Evolutionary conservation across 2,888 invertebrate species (phyloP).

Genomic region (Sarcophaga variegata): DNA sequence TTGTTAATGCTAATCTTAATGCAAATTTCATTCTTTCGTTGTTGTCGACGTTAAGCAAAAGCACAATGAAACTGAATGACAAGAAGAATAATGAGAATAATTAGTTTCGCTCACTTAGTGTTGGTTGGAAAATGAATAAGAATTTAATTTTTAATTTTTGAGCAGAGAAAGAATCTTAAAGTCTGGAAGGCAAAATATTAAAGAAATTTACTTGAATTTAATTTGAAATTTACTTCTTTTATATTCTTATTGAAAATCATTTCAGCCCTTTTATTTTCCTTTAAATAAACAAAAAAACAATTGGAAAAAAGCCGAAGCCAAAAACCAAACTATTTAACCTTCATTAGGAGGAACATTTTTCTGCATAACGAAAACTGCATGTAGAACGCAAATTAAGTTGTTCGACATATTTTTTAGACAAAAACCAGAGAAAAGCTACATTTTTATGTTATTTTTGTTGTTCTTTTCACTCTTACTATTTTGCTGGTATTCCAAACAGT

Average conservation of each 20-base stretch:
- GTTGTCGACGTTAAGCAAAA: neutral
- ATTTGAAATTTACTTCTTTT: too few relatives aligned
- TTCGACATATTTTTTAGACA: slow-evolving; percentile 38
- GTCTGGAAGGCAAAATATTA: too few relatives aligned
- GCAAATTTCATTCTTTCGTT: slow-evolving; percentile 35
- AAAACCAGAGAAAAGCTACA: neutral
- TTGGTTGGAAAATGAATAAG: slow-evolving; percentile 16
- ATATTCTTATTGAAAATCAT: neutral
- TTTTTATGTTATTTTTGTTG: too few relatives aligned
- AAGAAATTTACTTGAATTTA: too few relatives aligned
- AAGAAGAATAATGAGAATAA: slow-evolving; percentile 8
- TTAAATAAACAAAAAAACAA: too few relatives aligned
- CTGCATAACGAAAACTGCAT: slow-evolving; percentile 40
- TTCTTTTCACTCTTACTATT: neutral
- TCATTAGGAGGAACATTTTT: slow-evolving; percentile 34
- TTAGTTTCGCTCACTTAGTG: slow-evolving; percentile 22
- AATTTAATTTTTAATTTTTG: slow-evolving; percentile 20
- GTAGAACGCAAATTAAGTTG: slow-evolving; percentile 54
- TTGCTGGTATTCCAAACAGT: too few relatives aligned
- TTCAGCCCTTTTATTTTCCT: too few relatives aligned
- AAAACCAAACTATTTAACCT: slow-evolving; percentile 18
- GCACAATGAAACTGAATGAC: neutral
- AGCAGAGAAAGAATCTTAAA: neutral
- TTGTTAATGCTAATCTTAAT: slow-evolving; percentile 49
- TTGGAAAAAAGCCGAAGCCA: neutral